These are phyloP conservation scores for Leucophenga varia DNA, from an alignment of 1,140 invertebrate species.

Conservation along the genomic window DNA sequence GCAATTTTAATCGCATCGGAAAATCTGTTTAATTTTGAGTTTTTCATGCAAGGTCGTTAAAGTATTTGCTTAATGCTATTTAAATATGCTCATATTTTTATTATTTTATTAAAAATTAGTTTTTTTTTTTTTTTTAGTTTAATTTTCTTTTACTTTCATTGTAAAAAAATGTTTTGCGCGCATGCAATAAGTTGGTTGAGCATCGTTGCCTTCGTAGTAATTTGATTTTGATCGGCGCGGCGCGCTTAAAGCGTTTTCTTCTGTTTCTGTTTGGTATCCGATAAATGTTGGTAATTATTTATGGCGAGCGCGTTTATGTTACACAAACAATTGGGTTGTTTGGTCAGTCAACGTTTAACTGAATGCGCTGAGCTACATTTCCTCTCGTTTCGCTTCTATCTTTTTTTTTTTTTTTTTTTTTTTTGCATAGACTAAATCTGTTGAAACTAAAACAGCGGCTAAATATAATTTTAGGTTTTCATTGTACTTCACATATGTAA, in stretches of 20 bases:
- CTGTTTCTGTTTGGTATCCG: constrained; percentile 13
- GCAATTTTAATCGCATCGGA: constrained; percentile 14
- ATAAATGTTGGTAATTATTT: constrained; percentile 51
- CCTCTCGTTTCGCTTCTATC: too few relatives aligned
- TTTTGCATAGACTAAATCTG: too few relatives aligned
- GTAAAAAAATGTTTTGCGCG: too few relatives aligned
- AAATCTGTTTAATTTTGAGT: constrained; percentile 20
- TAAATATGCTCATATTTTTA: constrained; percentile 16
- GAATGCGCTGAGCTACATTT: neutral
- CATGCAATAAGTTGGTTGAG: too few relatives aligned
- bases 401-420: too few relatives aligned
- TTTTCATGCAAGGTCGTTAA: constrained; percentile 37
- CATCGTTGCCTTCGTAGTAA: constrained; percentile 6
- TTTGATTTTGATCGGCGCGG: constrained; percentile 44
- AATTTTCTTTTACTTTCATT: too few relatives aligned
- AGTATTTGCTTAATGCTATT: constrained; percentile 29
- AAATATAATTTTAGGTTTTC: too few relatives aligned
- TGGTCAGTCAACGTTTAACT: constrained; percentile 35
- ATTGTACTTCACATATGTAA: too few relatives aligned
- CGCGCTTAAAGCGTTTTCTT: constrained; percentile 11
- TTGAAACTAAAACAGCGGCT: too few relatives aligned
- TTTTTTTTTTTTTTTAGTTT: neutral
- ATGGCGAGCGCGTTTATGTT: constrained; percentile 42
- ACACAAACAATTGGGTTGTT: constrained; percentile 45
- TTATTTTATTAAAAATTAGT: constrained; percentile 17